phyloP scores from a whole-genome alignment of 2,888 invertebrate species.

The Apamea anceps region DNA sequence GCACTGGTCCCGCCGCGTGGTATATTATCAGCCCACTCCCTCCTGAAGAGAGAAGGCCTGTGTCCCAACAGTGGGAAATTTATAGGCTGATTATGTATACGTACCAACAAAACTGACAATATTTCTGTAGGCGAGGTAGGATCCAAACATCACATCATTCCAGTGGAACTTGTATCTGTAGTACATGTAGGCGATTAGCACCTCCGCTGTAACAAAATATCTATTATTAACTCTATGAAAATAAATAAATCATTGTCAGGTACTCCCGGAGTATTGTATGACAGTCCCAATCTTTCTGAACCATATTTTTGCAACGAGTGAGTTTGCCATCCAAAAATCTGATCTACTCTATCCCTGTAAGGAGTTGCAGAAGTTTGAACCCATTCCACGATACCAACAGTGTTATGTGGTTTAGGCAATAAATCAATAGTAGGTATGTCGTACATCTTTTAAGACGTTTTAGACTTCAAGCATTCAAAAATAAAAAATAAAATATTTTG shows the following conservation, averaged over 20 bases:
- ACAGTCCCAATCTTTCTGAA: too few species aligned
- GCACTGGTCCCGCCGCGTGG: too few species aligned
- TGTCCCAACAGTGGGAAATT: too few species aligned
- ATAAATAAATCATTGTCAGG: neutral
- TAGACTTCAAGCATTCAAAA: neutral
- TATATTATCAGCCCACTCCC: too few species aligned
- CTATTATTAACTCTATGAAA: neutral
- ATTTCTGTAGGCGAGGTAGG: conserved; percentile 85
- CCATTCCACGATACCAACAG: too few species aligned
- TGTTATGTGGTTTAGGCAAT: neutral
- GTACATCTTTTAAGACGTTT: neutral
- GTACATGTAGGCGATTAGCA: conserved; percentile 86
- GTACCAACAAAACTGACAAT: conserved; percentile 85
- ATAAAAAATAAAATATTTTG: neutral
- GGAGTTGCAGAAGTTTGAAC: neutral
- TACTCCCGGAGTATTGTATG: neutral
- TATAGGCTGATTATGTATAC: conserved; percentile 51
- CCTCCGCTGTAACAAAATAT: conserved; percentile 81
- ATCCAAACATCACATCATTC: conserved; percentile 86
- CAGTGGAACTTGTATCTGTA: conserved; percentile 86
- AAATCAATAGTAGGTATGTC: neutral
- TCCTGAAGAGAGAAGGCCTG: too few species aligned
- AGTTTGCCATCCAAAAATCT: neutral
- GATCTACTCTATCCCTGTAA: neutral
- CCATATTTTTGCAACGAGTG: neutral